Conservation (phyloP, 2,888 invertebrate species). For the Ctena decussata region DNA sequence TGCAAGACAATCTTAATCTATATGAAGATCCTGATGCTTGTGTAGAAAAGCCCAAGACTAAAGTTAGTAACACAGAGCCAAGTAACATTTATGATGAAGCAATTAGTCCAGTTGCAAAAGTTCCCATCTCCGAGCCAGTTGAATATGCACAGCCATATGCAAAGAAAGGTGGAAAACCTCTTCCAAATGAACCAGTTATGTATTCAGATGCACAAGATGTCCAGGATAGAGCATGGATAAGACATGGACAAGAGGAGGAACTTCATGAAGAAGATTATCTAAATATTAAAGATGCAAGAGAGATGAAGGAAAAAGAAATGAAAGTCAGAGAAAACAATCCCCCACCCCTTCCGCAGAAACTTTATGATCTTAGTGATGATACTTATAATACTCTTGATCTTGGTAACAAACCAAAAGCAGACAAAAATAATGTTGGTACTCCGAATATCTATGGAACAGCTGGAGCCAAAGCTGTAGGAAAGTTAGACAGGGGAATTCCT, state of each 20-base stretch:
- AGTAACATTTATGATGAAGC: constrained; percentile 35
- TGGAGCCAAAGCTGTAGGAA: constrained; percentile 47
- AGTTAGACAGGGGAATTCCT: constrained; percentile 23
- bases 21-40: constrained; percentile 26
- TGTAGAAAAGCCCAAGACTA: background rate
- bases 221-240: constrained; percentile 65
- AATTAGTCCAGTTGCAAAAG: background rate
- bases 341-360: constrained; percentile 37
- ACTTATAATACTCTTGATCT: constrained; percentile 39
- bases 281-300: constrained; percentile 44
- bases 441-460: constrained; percentile 55
- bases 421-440: background rate
- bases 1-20: background rate
- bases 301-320: constrained; percentile 13
- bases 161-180: background rate
- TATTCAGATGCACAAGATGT: constrained; percentile 58
- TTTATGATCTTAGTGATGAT: constrained; percentile 42
- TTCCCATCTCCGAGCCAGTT: background rate
- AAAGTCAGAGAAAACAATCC: background rate
- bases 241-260: constrained; percentile 53
- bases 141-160: constrained; percentile 41
- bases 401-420: background rate
- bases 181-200: background rate
- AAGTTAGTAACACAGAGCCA: background rate
- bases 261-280: constrained; percentile 63